Evolutionary conservation across 1,140 invertebrate species (phyloP).

Genomic region (Gonatopus flavifemur): DNA sequence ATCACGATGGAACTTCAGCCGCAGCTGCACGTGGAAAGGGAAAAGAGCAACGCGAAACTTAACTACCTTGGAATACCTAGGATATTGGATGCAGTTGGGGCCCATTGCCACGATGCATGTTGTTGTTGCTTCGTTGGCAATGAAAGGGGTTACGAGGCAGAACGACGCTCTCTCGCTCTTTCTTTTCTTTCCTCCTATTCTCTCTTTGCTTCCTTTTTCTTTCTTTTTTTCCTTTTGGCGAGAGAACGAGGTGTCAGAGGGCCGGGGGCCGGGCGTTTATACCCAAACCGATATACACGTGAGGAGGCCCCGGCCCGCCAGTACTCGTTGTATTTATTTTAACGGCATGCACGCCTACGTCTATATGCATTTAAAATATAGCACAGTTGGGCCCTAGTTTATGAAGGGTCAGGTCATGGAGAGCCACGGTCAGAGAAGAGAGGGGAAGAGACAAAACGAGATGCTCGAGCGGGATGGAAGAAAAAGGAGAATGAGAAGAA

Average conservation of each 20-base stretch:
- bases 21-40: conserved; percentile 11
- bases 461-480: background rate
- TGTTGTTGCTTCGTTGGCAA: conserved; percentile 17
- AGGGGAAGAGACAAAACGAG: conserved; percentile 5
- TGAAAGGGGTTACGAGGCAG: conserved; percentile 26
- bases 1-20: conserved; percentile 7
- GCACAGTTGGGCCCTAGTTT: conserved; percentile 57
- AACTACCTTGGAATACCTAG: conserved; percentile 23
- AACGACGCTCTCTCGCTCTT: conserved; percentile 19
- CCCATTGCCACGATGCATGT: conserved; percentile 9
- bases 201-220: conserved; percentile 12
- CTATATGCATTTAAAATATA: conserved; percentile 58
- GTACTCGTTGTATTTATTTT: conserved; percentile 53
- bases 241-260: conserved; percentile 44
- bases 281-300: conserved; percentile 43
- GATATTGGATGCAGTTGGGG: conserved; percentile 20
- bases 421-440: conserved; percentile 31
- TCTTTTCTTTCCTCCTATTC: conserved; percentile 12
- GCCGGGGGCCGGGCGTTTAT: conserved; percentile 41
- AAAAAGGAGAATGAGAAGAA: conserved; percentile 15
- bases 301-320: conserved; percentile 25
- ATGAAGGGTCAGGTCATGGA: conserved; percentile 57
- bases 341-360: conserved; percentile 54
- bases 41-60: conserved; percentile 13
- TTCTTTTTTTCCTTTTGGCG: conserved; percentile 22